A percentile compares a stretch with the other conserved stretches of the same genome.
phyloP scores from a whole-genome alignment of 2,797 vertebrate species.

The Clangula hyemalis region DNA sequence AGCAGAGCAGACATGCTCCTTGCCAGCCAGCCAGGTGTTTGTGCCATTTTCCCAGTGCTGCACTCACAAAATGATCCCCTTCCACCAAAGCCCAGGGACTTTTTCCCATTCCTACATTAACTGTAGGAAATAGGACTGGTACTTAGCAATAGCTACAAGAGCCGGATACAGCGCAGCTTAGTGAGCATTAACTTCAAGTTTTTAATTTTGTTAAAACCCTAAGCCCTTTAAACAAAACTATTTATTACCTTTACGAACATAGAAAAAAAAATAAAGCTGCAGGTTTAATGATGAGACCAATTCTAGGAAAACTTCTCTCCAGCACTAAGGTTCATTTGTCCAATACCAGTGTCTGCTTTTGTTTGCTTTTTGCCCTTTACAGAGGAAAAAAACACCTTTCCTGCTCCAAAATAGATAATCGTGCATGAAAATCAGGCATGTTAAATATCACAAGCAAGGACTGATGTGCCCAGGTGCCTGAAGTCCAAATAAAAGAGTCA shows the following conservation, averaged over 20 bases:
- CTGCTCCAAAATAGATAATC: background rate
- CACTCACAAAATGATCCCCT: background rate
- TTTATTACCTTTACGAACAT: background rate
- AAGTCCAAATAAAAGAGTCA: slow-evolving; percentile 35
- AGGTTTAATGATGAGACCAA: background rate
- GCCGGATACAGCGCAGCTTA: background rate
- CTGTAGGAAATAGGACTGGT: background rate
- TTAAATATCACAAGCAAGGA: background rate
- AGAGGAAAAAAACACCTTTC: background rate
- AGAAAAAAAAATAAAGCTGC: background rate
- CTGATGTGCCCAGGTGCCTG: background rate
- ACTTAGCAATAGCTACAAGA: background rate
- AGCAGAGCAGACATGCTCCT: rapidly evolving
- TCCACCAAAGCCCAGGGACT: background rate
- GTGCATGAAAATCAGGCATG: background rate
- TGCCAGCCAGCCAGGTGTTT: background rate
- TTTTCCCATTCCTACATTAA: background rate
- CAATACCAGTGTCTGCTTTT: background rate
- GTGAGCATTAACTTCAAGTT: background rate
- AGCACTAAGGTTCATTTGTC: background rate
- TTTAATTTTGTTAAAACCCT: background rate
- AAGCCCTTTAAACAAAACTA: background rate
- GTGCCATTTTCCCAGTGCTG: background rate
- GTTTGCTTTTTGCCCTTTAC: background rate
- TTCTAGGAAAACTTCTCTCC: background rate